phyloP scores from a whole-genome alignment of 2,888 invertebrate genomes.

The Zeuzera pyrina region DNA sequence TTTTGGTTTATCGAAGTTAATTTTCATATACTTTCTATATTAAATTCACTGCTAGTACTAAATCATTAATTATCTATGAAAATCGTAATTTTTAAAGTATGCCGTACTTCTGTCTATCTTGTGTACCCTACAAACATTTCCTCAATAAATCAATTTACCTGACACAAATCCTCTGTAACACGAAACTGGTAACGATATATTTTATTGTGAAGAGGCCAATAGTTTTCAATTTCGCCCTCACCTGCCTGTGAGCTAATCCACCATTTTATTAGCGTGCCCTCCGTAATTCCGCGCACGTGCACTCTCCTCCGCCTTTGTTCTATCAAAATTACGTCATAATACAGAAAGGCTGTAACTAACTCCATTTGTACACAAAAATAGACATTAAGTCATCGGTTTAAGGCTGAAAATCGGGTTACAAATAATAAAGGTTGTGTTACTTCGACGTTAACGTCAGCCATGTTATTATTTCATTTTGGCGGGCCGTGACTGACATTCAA shows the following conservation, averaged over 20 bases:
- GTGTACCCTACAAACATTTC: too few species aligned
- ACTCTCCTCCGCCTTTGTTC: constrained; percentile 54
- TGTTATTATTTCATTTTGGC: constrained; percentile 70
- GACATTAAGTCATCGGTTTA: constrained; percentile 16
- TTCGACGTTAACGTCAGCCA: constrained; percentile 21
- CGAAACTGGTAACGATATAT: constrained; percentile 32
- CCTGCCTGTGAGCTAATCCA: constrained; percentile 59
- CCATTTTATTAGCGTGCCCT: constrained; percentile 64
- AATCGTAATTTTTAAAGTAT: too few species aligned
- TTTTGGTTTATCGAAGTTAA: too few species aligned
- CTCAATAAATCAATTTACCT: constrained; percentile 28
- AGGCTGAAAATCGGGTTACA: constrained; percentile 17
- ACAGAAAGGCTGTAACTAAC: constrained; percentile 19
- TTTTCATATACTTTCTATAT: too few species aligned
- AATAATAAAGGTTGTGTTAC: constrained; percentile 18
- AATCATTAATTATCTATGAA: too few species aligned
- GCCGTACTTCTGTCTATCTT: too few species aligned
- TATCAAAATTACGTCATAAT: constrained; percentile 36
- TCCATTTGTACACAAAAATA: constrained; percentile 13
- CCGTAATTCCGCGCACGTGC: constrained; percentile 62
- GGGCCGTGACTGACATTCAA: constrained; percentile 62
- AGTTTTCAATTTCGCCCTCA: constrained; percentile 66
- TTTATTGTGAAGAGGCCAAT: constrained; percentile 55
- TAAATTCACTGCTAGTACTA: too few species aligned
- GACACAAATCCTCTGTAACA: constrained; percentile 44